Conservation (phyloP, 2,797 vertebrate species). For the Pseudomugil gertrudae region DNA sequence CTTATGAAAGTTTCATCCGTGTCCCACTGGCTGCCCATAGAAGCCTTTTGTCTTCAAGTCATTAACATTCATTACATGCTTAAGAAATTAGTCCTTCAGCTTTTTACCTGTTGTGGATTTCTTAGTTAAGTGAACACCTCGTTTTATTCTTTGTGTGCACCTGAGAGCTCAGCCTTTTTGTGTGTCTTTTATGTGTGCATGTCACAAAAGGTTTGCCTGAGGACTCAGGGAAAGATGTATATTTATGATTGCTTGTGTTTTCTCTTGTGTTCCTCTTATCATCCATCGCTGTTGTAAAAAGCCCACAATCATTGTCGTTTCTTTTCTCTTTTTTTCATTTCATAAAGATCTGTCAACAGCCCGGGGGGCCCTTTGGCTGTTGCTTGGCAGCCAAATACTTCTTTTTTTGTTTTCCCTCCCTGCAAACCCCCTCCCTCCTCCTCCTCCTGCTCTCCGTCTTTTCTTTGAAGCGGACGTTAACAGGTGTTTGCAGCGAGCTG, state of each 20-base stretch:
- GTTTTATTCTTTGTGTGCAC: slow-evolving; percentile 47
- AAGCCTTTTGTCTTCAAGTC: slow-evolving; percentile 45
- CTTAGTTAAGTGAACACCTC: slow-evolving; percentile 40
- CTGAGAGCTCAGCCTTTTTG: slow-evolving; percentile 48
- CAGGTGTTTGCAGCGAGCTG: slow-evolving; percentile 87
- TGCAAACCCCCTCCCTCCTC: slow-evolving; percentile 51
- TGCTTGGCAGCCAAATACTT: slow-evolving; percentile 87
- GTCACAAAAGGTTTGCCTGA: slow-evolving; percentile 80
- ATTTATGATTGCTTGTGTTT: slow-evolving; percentile 81
- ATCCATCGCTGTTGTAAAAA: slow-evolving; percentile 84
- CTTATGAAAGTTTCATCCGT: slow-evolving; percentile 69
- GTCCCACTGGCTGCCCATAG: slow-evolving; percentile 23
- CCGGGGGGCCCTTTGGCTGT: slow-evolving; percentile 84
- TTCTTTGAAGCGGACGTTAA: slow-evolving; percentile 87
- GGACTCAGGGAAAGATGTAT: slow-evolving; percentile 79
- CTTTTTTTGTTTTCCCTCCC: slow-evolving; percentile 79
- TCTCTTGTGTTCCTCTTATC: slow-evolving; percentile 82
- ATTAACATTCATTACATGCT: slow-evolving; percentile 50
- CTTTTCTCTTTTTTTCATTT: slow-evolving; percentile 83
- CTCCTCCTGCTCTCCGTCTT: slow-evolving; percentile 71
- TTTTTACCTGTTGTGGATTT: slow-evolving; percentile 34
- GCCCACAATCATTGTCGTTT: slow-evolving; percentile 84
- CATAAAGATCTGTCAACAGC: slow-evolving; percentile 89
- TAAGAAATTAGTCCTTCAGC: slow-evolving; percentile 42
- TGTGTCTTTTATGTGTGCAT: slow-evolving; percentile 52